Base-by-base conservation (phyloP, 2,888 invertebrate genomes). In the Drosophila subsilvestris region DNA sequence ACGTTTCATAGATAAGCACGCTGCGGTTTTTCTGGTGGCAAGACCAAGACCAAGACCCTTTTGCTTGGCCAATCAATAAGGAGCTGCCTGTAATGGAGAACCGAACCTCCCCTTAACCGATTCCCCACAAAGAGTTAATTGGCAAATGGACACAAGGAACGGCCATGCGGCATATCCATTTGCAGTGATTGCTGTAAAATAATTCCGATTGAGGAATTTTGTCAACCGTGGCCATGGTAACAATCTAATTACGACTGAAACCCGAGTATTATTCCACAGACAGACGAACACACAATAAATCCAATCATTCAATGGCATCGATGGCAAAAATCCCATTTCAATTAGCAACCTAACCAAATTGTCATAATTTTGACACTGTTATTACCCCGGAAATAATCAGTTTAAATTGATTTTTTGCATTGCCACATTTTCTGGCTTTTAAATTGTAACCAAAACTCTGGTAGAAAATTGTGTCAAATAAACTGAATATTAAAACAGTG, bases 331-430 rank as follows among this genome's bases (percentile, higher is more conserved):
- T 22, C 45, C 56, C 62, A 61, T 69, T 45, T 44, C 14, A 49
- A 60, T 69, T 66, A 59, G 50, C 56, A 29, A 20, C 14, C 10
- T 43, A 29, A 44, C 29, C 44, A 25, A 70, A 70, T 54, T 74
- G 55, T 56, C 45, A 53, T 58, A 54, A 49, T 29, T 63, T 67
- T 74, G 56, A 37, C 27, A 61, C 49, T 45, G 50, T 54, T 67
- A 62, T 48, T 32, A 25, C 2, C n/a, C 14, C 14, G 18, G 37
- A 25, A 20, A 54, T 69, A 74, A 71, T 60, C 59, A 59, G 62
- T 61, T 70, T 66, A 63, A 66, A 82, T 73, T 66, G 59, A 63
- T 63, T 65, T 63, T 5, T 55, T 55, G 47, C 75, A 50, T 53
- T 47, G 10, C 9, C 4, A 53, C 45, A 20, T 17, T 63, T 42